These are phyloP conservation scores for Dicerorhinus sumatrensis DNA, from an alignment of 2,113 vertebrate species.

Conservation along the genomic window DNA sequence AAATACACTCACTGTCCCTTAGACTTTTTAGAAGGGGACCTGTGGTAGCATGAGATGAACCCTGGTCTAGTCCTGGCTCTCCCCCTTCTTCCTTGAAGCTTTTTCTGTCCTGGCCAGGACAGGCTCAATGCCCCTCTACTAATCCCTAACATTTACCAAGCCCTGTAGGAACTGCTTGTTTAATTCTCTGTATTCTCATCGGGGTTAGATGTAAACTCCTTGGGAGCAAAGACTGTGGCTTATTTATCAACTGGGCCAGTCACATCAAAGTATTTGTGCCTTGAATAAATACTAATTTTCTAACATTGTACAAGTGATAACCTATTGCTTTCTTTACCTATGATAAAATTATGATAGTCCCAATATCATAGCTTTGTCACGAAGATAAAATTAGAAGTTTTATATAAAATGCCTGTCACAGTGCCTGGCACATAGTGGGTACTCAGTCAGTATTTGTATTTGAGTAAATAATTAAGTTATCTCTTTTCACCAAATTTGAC, in stretches of 20 bases:
- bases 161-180: neutral
- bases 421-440: neutral
- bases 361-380: neutral
- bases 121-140: neutral
- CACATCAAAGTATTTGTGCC: neutral
- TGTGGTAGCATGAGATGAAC: neutral
- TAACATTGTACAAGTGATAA: conserved; percentile 18
- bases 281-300: conserved; percentile 35
- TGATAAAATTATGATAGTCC: conserved; percentile 2
- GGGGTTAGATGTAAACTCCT: neutral
- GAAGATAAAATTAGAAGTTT: conserved; percentile 37
- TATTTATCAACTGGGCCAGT: neutral
- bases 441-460: neutral
- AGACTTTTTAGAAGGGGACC: neutral
- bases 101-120: conserved; percentile 7
- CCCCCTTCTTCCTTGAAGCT: neutral
- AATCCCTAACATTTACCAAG: neutral
- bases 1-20: neutral
- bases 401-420: neutral
- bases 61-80: neutral
- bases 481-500: conserved; percentile 53
- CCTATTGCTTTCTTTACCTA: conserved; percentile 29
- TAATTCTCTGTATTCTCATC: conserved; percentile 44
- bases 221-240: neutral
- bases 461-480: conserved; percentile 64